Evolutionary conservation across 2,113 vertebrate species (phyloP).

Genomic region (Neodontobutis hainanensis): DNA sequence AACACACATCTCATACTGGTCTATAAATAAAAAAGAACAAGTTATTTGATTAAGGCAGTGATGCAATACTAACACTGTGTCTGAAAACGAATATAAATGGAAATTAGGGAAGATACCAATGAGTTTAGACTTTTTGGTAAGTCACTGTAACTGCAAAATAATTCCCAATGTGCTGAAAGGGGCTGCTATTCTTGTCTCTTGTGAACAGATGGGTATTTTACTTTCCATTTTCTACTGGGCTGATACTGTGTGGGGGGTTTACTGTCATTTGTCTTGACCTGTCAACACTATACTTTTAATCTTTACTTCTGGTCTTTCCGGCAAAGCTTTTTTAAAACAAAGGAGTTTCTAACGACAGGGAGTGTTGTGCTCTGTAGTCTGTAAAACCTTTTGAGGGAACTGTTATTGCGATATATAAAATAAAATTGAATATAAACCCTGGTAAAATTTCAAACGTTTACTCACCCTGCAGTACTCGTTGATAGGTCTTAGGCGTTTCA

Average conservation of each 20-base stretch:
- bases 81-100: too few relatives aligned
- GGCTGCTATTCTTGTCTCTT: background rate
- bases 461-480: constrained; percentile 98
- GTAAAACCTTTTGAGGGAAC: too few relatives aligned
- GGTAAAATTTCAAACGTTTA: background rate
- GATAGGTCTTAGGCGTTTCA: constrained; percentile 94
- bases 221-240: constrained; percentile 19
- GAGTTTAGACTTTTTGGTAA: background rate
- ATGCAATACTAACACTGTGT: too few relatives aligned
- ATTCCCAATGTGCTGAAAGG: background rate
- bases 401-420: too few relatives aligned
- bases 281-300: background rate
- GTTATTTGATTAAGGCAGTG: too few relatives aligned
- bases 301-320: background rate
- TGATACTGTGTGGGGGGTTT: constrained; percentile 6
- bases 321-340: background rate
- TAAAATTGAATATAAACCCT: background rate
- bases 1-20: constrained; percentile 3
- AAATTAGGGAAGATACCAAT: too few relatives aligned
- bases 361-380: too few relatives aligned
- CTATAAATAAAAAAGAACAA: background rate
- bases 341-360: too few relatives aligned
- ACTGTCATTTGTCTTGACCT: background rate
- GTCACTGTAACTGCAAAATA: background rate
- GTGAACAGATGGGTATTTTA: background rate